A percentile compares a stretch with the other conserved stretches of the same genome.
These are phyloP conservation scores for Anolis sagrei DNA, from an alignment of 2,113 vertebrate genomes.

Conservation along the genomic window DNA sequence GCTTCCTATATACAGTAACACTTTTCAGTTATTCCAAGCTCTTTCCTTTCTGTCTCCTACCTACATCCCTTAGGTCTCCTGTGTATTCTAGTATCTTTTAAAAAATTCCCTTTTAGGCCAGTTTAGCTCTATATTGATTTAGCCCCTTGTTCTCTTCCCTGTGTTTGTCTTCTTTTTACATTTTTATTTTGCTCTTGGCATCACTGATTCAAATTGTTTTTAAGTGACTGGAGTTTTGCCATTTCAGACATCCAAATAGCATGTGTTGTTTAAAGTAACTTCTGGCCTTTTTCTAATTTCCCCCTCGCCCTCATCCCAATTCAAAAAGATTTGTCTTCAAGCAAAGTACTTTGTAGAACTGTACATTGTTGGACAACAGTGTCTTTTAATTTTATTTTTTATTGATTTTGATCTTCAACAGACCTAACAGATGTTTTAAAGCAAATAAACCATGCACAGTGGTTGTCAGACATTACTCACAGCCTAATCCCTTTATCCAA, in stretches of 20 bases:
- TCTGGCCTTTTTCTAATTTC: not conserved
- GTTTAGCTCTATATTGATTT: conserved; percentile 28
- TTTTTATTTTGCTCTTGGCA: conserved; percentile 46
- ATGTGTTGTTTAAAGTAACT: conserved; percentile 25
- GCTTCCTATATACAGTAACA: not conserved
- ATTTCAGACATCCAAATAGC: conserved; percentile 36
- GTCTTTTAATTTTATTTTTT: conserved; percentile 39
- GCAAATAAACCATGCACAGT: conserved; percentile 61
- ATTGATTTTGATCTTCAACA: conserved; percentile 67
- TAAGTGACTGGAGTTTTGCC: conserved; percentile 35
- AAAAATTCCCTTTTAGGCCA: conserved; percentile 34
- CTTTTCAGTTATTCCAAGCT: conserved; percentile 56
- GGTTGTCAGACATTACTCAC: conserved; percentile 65
- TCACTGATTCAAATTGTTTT: conserved; percentile 35
- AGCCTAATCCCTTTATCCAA: conserved; percentile 69
- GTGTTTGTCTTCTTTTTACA: conserved; percentile 49
- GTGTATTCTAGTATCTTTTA: conserved; percentile 10
- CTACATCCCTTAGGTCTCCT: conserved; percentile 1
- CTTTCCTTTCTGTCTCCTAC: conserved; percentile 39
- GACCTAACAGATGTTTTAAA: conserved; percentile 68
- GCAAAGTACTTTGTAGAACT: conserved; percentile 31
- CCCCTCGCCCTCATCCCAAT: not conserved
- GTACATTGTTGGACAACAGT: conserved; percentile 16
- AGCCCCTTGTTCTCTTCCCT: not conserved
- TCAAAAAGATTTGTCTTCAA: conserved; percentile 22